Base-by-base conservation (phyloP, 2,113 vertebrate species). In the Thinocorus orbignyianus region DNA sequence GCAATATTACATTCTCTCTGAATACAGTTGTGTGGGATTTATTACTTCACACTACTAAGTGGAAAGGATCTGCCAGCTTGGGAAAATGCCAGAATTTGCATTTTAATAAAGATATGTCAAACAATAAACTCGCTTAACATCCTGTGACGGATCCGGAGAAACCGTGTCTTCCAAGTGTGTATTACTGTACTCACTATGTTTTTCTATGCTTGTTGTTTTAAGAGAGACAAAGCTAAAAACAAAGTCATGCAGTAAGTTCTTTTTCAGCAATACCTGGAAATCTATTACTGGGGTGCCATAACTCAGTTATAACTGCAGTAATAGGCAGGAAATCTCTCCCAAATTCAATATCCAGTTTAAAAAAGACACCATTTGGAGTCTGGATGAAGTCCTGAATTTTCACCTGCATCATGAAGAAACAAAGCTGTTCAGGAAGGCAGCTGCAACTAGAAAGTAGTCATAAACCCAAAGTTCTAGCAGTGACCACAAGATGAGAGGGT, bases 101-200 rank as follows among this genome's bases (percentile, higher is more conserved):
- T 95, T 96, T 97, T 96, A 86, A 95, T 96, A 93, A 95, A 97
- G 79, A 85, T 84, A 92, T n/a, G 60, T 88, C 76, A 95, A 90
- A 94, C 69, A 96, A 85, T 78, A 95, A 79, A 73, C 76, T 76
- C 66, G 42, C 55, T 94, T 92, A 95, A 81, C 51, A 86, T 74
- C 51, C 61, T 52, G 76, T 94, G 46, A 91, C n/a, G 1, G 57
- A 91, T 74, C 71, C 74, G 39, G 33, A 55, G 51, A 95, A 95
- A 82, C 13, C 31, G 11, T 48, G 25, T 58, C 31, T 81, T 76
- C 9, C 89, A 86, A 72, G 39, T 70, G 49, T 79, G 11, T 44
- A 78, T 81, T 91, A 55, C n/a, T 94, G 4, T 10, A 72, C 17
- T 92, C 62, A 74, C 24, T 76, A 83, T 10, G 24, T 7, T 84